These are phyloP conservation scores for Nettapus auritus DNA, from an alignment of 2,113 vertebrate genomes.

Conservation along the genomic window DNA sequence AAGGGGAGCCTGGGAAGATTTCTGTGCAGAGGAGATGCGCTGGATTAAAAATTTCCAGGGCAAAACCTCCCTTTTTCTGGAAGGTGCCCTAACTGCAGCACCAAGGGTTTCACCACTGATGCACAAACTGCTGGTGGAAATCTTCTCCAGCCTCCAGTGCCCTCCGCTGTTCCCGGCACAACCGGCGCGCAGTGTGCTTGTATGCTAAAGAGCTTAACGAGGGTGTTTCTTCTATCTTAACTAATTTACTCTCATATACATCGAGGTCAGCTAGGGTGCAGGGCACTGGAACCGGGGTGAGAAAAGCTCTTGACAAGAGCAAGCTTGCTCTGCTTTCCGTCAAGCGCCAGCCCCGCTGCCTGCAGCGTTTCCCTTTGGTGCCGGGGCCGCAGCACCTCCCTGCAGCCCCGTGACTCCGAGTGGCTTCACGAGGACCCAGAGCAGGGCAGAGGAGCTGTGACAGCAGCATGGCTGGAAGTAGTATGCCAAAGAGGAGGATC, in stretches of 20 bases:
- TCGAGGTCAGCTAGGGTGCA: slow-evolving; percentile 14
- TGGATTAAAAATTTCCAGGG: not conserved
- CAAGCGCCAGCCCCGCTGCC: not conserved
- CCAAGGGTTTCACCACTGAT: accelerated
- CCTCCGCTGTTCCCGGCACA: not conserved
- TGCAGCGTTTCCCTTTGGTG: not conserved
- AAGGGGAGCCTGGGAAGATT: too few relatives aligned
- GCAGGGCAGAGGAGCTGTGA: too few relatives aligned
- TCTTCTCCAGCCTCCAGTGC: not conserved
- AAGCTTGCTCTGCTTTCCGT: not conserved
- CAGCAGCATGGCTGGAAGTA: not conserved
- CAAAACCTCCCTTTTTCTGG: not conserved
- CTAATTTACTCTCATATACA: not conserved
- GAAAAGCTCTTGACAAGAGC: not conserved
- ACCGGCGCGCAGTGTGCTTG: accelerated
- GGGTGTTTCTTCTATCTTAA: not conserved
- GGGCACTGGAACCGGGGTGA: not conserved
- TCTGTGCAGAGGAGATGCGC: not conserved
- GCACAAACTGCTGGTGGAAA: not conserved
- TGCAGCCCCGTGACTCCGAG: too few relatives aligned
- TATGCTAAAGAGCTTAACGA: not conserved
- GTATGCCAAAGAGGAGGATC: not conserved
- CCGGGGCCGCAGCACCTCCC: accelerated
- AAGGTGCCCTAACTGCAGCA: not conserved
- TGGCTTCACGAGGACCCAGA: too few relatives aligned